phyloP scores from a whole-genome alignment of 2,888 invertebrate species.

The Epicampocera succincta region DNA sequence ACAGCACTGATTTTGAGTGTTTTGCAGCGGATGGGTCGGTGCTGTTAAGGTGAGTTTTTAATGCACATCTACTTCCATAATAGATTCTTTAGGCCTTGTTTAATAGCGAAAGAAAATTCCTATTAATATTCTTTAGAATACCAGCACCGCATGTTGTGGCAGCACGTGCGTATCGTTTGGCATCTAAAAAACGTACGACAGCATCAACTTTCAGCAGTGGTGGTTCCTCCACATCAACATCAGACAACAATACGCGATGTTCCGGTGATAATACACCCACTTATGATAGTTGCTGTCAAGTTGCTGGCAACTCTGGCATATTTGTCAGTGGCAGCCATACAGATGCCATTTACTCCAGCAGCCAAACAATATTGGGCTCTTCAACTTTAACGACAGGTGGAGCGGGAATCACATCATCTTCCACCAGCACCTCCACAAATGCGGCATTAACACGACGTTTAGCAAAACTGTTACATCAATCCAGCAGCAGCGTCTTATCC shows the following conservation, averaged over 20 bases:
- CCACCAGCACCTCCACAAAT: conserved; percentile 41
- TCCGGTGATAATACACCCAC: conserved; percentile 63
- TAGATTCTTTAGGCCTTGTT: too few relatives aligned
- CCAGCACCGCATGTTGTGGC: conserved; percentile 84
- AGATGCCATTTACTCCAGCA: conserved; percentile 33
- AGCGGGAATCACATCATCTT: conserved; percentile 1
- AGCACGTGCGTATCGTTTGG: conserved; percentile 83
- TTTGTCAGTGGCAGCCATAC: conserved; percentile 67
- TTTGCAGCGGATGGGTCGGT: conserved; percentile 84
- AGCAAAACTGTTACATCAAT: conserved; percentile 79
- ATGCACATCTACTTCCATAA: too few relatives aligned
- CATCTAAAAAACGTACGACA: conserved; percentile 77
- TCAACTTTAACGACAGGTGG: conserved; percentile 32
- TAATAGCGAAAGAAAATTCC: too few relatives aligned
- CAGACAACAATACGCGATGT: conserved; percentile 54
- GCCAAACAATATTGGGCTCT: conserved; percentile 44
- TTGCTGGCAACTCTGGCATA: conserved; percentile 49
- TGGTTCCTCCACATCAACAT: conserved; percentile 61
- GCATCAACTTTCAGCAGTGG: conserved; percentile 72
- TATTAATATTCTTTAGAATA: too few relatives aligned
- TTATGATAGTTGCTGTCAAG: conserved; percentile 55
- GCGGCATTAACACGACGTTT: conserved; percentile 76
- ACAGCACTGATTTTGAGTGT: conserved; percentile 82
- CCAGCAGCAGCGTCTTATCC: conserved; percentile 72
- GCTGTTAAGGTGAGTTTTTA: conserved; percentile 83